Conservation (phyloP, 2,113 vertebrate species). For the Arothron firmamentum region DNA sequence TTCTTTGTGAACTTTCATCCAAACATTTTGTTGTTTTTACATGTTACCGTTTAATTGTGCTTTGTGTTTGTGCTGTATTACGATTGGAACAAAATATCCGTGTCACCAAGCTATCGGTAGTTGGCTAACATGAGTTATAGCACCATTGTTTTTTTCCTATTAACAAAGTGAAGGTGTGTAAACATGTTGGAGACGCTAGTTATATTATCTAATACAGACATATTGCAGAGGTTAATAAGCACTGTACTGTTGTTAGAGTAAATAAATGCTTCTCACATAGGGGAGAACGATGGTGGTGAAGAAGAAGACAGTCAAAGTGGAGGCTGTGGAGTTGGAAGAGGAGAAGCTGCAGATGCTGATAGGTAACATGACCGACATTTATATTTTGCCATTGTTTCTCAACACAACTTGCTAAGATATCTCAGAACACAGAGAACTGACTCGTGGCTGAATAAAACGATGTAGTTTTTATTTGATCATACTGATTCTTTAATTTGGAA, state of each 20-base stretch:
- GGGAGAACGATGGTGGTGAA: slow-evolving; percentile 84
- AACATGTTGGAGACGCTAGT: background rate
- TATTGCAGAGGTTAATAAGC: too few relatives aligned
- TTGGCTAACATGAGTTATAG: slow-evolving; percentile 12
- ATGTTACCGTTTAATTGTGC: background rate
- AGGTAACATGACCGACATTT: slow-evolving; percentile 61
- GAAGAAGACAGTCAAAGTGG: slow-evolving; percentile 85
- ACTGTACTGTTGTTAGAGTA: too few relatives aligned
- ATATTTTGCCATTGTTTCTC: too few relatives aligned
- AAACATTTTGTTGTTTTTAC: too few relatives aligned
- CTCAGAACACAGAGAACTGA: too few relatives aligned
- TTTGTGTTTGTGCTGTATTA: background rate
- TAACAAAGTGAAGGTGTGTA: background rate
- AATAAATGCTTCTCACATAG: slow-evolving; percentile 7
- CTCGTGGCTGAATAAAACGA: too few relatives aligned
- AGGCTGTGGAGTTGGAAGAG: slow-evolving; percentile 75
- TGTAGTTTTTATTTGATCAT: too few relatives aligned
- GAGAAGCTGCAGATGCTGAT: slow-evolving; percentile 75
- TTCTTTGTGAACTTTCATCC: background rate
- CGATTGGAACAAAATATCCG: background rate
- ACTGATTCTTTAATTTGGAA: too few relatives aligned
- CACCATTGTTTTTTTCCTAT: background rate
- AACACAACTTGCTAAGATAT: too few relatives aligned
- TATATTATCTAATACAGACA: background rate
- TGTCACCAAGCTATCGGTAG: slow-evolving; percentile 3